phyloP scores from a whole-genome alignment of 1,140 invertebrate genomes.

The Anoplophora glabripennis region DNA sequence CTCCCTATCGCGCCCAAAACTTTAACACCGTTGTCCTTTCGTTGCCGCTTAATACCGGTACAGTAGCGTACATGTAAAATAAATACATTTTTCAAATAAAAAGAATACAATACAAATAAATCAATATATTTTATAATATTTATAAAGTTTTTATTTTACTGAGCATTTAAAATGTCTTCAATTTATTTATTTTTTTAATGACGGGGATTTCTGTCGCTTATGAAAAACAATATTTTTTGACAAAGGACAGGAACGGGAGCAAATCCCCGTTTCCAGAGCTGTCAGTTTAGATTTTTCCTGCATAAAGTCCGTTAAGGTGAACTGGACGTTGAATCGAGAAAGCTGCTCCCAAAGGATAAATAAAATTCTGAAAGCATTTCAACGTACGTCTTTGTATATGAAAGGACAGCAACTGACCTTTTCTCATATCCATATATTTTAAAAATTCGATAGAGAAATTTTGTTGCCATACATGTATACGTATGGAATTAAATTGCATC shows the following conservation, averaged over 20 bases:
- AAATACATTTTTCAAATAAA: too few species aligned
- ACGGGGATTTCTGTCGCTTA: too few species aligned
- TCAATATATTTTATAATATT: too few species aligned
- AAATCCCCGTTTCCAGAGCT: conserved; percentile 26
- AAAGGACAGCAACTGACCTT: conserved; percentile 24
- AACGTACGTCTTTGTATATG: conserved; percentile 7
- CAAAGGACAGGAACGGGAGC: conserved; percentile 21
- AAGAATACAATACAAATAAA: too few species aligned
- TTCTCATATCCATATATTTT: conserved; percentile 11
- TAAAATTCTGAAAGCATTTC: conserved; percentile 29
- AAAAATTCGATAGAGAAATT: conserved; percentile 25
- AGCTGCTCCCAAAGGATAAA: conserved; percentile 29
- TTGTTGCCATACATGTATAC: conserved; percentile 22
- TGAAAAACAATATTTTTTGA: conserved; percentile 6
- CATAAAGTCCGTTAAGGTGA: conserved; percentile 12
- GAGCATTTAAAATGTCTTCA: too few species aligned
- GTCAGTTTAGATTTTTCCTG: conserved; percentile 30
- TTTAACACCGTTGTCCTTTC: conserved; percentile 8
- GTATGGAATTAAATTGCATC: conserved; percentile 16
- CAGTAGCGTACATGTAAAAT: too few species aligned
- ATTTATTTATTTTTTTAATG: too few species aligned
- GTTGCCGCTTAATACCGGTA: not conserved
- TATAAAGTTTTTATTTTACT: too few species aligned
- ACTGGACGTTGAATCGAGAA: conserved; percentile 23
- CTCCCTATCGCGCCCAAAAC: conserved; percentile 13